These are phyloP conservation scores for Eubucco bourcierii DNA, from an alignment of 2,113 vertebrate genomes.

Conservation along the genomic window DNA sequence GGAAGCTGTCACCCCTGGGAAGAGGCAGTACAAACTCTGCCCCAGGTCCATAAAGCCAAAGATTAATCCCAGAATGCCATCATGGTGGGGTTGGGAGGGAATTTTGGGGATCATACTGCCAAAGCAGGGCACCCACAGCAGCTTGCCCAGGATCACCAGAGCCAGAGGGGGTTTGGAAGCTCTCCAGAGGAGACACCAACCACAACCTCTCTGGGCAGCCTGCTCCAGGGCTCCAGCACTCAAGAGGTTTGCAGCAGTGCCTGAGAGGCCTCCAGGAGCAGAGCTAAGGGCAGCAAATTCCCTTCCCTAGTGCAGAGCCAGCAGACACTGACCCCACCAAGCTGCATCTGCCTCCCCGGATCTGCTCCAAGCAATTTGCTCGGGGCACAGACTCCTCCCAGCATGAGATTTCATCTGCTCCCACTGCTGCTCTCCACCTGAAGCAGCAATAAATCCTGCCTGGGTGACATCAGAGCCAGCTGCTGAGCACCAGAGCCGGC, in stretches of 20 bases:
- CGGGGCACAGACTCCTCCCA: constrained; percentile 53
- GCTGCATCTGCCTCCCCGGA: constrained; percentile 40
- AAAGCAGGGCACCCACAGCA: background rate
- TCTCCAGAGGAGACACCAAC: background rate
- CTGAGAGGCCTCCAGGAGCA: background rate
- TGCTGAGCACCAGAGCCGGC: constrained; percentile 2
- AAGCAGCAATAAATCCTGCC: constrained; percentile 61
- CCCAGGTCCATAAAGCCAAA: background rate
- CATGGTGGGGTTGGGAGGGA: background rate
- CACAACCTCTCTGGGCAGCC: background rate
- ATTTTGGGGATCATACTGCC: background rate
- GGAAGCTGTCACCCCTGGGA: background rate
- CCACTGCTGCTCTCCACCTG: constrained; percentile 44
- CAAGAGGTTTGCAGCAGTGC: background rate
- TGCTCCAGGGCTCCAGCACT: background rate
- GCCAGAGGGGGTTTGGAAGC: background rate
- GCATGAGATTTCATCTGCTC: constrained; percentile 55
- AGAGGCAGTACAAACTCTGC: background rate
- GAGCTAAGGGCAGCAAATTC: background rate
- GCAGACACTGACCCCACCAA: background rate
- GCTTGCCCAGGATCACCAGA: background rate
- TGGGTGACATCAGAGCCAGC: constrained; percentile 57
- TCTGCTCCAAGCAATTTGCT: constrained; percentile 53
- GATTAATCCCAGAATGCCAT: background rate
- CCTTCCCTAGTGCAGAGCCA: background rate